Evolutionary conservation across 2,797 vertebrate genomes (phyloP), one percentile per base, ranked within the genome.

Genomic region (Lagodon rhomboides): DNA sequence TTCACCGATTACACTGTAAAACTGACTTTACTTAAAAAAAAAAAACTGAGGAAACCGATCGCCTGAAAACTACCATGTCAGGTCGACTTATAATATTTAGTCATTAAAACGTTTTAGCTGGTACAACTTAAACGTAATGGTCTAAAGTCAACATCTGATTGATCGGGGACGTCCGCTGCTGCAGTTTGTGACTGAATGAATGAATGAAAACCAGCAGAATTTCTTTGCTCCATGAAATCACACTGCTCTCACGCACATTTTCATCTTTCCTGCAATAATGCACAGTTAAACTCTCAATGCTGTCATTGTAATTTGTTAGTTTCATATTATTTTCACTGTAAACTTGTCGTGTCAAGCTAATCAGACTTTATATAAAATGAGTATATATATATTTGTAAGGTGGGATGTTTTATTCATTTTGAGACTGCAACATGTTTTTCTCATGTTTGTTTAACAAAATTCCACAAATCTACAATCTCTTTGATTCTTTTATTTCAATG

Each of bases 391-490:
- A 43, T 43, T 49, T 70, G 6, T 38, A 23, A 27, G 5, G 2
- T 1, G 5, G 12, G 5, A 34, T 12, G 3, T 10, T 10, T 64
- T 46, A 53, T 41, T 25, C 3, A 50, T 69, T 58, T 27, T n/a
- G 60, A 72, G 38, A 43, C 23, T 18, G 8, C 18, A 17, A 34
- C 17, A 2, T 73, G 16, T 27, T 47, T 77, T 43, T 6, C 9
- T 67, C 22, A 9, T 65, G 50, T 78, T 51, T 30, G 12, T 72
- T 22, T 46, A 62, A 67, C 23, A 65, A 17, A 65, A 53, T 62
- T 43, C 15, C 64, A 15, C 23, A 64, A 70, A 56, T 69, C 4
- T 65, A n/a, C 3, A 9, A 47, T 61, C 12, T 22, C 43, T 61
- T 55, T 55, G 25, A 20, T 34, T 34, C n/a, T 79, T 65, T 72